These are phyloP conservation scores for Caiman crocodilus DNA, from an alignment of 2,797 vertebrate species.

Conservation along the genomic window DNA sequence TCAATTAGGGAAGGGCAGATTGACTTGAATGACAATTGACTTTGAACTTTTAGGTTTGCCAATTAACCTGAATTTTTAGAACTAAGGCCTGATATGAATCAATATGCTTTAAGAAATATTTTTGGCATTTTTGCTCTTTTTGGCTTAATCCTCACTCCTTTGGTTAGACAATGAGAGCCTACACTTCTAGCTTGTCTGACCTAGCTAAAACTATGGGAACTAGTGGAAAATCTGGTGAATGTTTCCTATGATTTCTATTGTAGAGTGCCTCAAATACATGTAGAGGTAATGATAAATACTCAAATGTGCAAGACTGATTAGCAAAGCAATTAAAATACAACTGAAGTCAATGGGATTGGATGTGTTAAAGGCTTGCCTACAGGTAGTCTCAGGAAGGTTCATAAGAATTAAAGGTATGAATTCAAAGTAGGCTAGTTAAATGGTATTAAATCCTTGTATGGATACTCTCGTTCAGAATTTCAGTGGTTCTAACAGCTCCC, in stretches of 20 bases:
- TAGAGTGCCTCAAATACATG: neutral
- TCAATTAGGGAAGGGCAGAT: neutral
- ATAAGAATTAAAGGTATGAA: neutral
- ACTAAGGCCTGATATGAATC: neutral
- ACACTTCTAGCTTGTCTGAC: neutral
- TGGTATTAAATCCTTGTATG: neutral
- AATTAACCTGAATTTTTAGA: neutral
- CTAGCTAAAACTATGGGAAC: neutral
- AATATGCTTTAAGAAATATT: neutral
- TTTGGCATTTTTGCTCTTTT: neutral
- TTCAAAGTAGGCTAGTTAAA: neutral
- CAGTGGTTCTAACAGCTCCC: neutral
- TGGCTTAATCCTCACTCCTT: neutral
- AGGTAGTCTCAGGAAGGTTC: neutral
- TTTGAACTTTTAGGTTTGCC: neutral
- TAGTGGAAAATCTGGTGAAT: neutral
- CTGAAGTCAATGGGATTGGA: neutral
- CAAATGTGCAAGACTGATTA: neutral
- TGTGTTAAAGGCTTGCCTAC: neutral
- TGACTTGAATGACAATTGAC: neutral
- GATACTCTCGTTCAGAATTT: neutral
- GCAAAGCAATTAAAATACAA: neutral
- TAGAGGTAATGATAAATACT: neutral
- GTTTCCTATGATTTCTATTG: neutral
- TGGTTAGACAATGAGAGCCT: neutral